Percentiles rank a stretch among this genome's conserved stretches.
These are phyloP conservation scores for Apodemia zela DNA, from an alignment of 2,888 invertebrate species.

Conservation along the genomic window DNA sequence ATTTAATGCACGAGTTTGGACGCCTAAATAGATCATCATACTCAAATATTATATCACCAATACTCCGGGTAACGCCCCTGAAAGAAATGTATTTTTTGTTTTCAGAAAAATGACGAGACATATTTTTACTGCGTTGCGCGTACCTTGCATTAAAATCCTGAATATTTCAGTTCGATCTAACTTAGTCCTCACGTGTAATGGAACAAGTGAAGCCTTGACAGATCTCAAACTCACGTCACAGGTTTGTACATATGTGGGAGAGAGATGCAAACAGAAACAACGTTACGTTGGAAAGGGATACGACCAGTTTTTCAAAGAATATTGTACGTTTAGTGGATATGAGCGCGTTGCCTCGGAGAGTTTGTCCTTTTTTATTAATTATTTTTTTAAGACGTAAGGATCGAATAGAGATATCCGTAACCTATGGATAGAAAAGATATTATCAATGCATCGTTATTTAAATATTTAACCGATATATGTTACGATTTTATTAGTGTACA, in stretches of 20 bases:
- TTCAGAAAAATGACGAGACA: background rate
- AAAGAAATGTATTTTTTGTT: background rate
- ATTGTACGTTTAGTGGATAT: background rate
- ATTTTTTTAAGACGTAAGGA: background rate
- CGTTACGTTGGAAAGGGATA: slow-evolving; percentile 4
- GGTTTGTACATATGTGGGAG: slow-evolving; percentile 1
- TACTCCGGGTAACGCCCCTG: background rate
- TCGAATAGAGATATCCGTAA: too few species aligned
- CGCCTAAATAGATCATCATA: too few species aligned
- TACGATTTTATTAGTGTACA: too few species aligned
- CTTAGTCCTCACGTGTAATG: slow-evolving; percentile 1
- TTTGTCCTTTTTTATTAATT: background rate
- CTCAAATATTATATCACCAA: too few species aligned
- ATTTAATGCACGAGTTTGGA: too few species aligned
- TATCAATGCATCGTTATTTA: too few species aligned
- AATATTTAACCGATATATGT: too few species aligned
- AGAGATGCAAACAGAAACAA: slow-evolving; percentile 2
- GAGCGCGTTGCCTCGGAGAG: background rate
- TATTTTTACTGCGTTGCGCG: background rate
- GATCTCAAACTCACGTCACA: slow-evolving; percentile 13
- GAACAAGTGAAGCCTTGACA: slow-evolving; percentile 14
- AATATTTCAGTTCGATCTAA: slow-evolving; percentile 13
- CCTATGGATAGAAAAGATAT: too few species aligned
- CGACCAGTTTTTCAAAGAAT: slow-evolving; percentile 6
- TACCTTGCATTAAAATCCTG: slow-evolving; percentile 4